Evolutionary conservation across 2,113 vertebrate genomes (phyloP), one percentile per base, ranked within the genome.

Genomic region (Potamarius usumacintae): DNA sequence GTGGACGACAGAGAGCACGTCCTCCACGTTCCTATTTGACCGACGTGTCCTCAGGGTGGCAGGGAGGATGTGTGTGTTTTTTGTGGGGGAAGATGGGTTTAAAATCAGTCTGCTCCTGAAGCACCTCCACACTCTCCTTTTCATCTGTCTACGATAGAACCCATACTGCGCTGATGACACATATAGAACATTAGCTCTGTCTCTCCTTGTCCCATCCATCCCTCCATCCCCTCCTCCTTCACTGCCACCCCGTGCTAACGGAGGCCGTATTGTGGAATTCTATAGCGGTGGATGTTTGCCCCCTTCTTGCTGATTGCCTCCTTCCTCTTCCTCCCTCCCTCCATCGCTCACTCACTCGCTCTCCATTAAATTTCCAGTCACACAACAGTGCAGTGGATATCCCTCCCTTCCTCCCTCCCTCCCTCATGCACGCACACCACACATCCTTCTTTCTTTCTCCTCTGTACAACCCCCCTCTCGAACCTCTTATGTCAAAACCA

Each of bases 361-460:
- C 86, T 91, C 90, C 83, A 95, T 95, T 96, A 96, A 96, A 95
- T 96, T 96, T 96, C 96, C 91, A 96, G 96, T 96, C 96, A 96
- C 96, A 96, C 96, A 95, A 95, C 96, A 96, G 96, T 96, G 96
- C 96, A 96, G 96, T 96, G 94, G 93, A 95, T 93, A 95, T 95
- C 93, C 94, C 94, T 95, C 94, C 93, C 55, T 52, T 82, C 85
- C 25, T 90, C 87, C 86, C 90, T 82, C 92, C 12, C 42, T 52
- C 93, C 93, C 60, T 30, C 63, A 25, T 69, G 27, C 63, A 80
- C 50, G 69, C 50, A 65, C 25, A 55, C 17, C 60, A 15, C 67
- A 58, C 57, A 30, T 62, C 86, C 84, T 76, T 89, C 58, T 55
- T 30, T 57, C 15, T 69, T 12, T 52, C n/a, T 42, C 77, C 79